phyloP scores from a whole-genome alignment of 2,797 vertebrate species.

The Chaenodraco wilsoni region DNA sequence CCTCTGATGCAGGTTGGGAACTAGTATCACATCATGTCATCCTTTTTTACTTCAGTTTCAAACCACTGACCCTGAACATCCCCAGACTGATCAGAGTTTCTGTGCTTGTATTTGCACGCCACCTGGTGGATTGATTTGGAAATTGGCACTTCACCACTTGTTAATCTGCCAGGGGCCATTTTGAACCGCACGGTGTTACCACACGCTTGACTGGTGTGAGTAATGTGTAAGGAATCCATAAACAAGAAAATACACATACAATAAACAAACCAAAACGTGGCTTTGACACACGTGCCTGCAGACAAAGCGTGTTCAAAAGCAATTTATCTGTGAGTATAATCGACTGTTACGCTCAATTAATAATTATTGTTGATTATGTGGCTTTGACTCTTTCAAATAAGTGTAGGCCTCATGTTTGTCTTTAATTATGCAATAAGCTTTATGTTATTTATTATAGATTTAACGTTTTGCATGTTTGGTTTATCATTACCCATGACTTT shows the following conservation, averaged over 20 bases:
- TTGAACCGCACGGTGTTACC: conserved; percentile 71
- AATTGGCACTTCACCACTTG: conserved; percentile 41
- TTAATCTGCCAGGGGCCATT: conserved; percentile 82
- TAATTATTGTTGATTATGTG: neutral
- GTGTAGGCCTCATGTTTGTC: neutral
- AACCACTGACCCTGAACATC: neutral
- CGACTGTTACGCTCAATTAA: neutral
- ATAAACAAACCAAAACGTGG: conserved; percentile 32
- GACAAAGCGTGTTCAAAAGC: neutral
- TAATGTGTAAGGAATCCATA: conserved; percentile 56
- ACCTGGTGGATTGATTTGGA: conserved; percentile 59
- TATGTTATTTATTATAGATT: neutral
- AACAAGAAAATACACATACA: conserved; percentile 22
- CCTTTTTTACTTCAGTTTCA: neutral
- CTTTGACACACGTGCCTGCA: neutral
- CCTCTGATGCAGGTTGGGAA: neutral
- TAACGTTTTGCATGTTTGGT: neutral
- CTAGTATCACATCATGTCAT: neutral
- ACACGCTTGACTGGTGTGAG: conserved; percentile 55
- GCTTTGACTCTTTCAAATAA: neutral
- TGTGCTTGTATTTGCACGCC: conserved; percentile 64
- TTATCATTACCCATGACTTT: neutral
- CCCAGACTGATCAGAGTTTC: conserved; percentile 5
- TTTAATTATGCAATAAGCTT: neutral
- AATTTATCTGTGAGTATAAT: conserved; percentile 35